A percentile compares a stretch with the other conserved stretches of the same genome.
These are phyloP conservation scores for Mimachlamys varia DNA, from an alignment of 2,888 invertebrate species.

Conservation along the genomic window DNA sequence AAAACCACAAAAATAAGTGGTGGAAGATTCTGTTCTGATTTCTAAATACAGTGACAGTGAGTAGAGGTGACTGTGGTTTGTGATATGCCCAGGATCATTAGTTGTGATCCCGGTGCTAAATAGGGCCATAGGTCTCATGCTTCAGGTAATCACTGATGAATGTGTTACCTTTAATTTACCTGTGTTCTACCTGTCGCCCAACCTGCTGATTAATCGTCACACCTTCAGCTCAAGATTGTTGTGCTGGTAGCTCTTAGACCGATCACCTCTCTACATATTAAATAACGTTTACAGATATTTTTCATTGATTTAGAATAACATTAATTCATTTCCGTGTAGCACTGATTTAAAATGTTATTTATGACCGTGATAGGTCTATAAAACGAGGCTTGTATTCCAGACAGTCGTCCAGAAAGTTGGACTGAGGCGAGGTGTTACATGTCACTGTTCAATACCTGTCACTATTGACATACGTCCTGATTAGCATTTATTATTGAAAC, in stretches of 20 bases:
- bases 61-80: no score
- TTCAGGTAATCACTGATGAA: not conserved
- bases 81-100: no score
- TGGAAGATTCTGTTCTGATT: no score
- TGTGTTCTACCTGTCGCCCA: constrained; percentile 31
- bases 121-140: not conserved
- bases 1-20: no score
- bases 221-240: not conserved
- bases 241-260: not conserved
- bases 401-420: not conserved
- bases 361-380: not conserved
- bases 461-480: not conserved
- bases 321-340: constrained; percentile 30
- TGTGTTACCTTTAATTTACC: not conserved
- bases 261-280: not conserved
- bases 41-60: no score
- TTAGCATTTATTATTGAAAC: not conserved
- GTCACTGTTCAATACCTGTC: not conserved
- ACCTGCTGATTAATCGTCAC: constrained; percentile 6
- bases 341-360: not conserved
- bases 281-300: not conserved
- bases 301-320: not conserved
- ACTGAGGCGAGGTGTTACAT: not conserved
- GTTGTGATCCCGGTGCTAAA: not conserved
- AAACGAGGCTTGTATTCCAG: not conserved